Conservation (phyloP, 2,113 vertebrate genomes). For the Austrofundulus limnaeus region DNA sequence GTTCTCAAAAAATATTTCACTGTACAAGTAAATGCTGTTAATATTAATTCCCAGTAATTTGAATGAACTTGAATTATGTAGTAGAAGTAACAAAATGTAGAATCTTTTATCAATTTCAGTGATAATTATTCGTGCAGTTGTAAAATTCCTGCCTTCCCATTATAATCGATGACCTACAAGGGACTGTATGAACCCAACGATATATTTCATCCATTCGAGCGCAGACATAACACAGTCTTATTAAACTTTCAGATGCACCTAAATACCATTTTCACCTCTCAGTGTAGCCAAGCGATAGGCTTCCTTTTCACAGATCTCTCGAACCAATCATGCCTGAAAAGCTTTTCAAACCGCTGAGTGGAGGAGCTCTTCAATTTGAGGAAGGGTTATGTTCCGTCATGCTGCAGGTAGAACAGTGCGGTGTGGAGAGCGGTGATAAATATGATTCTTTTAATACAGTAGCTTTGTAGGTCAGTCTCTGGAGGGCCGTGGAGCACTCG, state of each 20-base stretch:
- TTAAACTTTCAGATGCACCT: conserved; percentile 67
- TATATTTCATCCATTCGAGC: conserved; percentile 28
- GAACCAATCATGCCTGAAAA: conserved; percentile 59
- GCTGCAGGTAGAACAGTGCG: conserved; percentile 49
- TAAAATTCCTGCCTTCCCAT: not conserved
- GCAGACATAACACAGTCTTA: conserved; percentile 58
- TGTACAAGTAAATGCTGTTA: no score
- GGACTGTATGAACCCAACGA: not conserved
- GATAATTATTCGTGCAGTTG: not conserved
- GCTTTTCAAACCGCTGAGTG: conserved; percentile 62
- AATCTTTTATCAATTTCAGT: not conserved
- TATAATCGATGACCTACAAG: conserved; percentile 14
- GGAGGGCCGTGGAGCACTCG: conserved; percentile 60
- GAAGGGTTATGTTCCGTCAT: conserved; percentile 55
- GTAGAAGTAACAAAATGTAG: not conserved
- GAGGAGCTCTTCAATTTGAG: conserved; percentile 64
- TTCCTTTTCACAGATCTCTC: conserved; percentile 56
- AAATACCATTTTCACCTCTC: conserved; percentile 62
- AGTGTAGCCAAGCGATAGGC: conserved; percentile 47
- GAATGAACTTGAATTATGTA: no score
- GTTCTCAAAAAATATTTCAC: no score
- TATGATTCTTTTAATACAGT: conserved; percentile 78
- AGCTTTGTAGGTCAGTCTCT: conserved; percentile 77
- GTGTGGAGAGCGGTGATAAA: conserved; percentile 70
- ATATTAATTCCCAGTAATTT: no score